Conservation (phyloP, 2,113 vertebrate genomes). For the Origma solitaria region DNA sequence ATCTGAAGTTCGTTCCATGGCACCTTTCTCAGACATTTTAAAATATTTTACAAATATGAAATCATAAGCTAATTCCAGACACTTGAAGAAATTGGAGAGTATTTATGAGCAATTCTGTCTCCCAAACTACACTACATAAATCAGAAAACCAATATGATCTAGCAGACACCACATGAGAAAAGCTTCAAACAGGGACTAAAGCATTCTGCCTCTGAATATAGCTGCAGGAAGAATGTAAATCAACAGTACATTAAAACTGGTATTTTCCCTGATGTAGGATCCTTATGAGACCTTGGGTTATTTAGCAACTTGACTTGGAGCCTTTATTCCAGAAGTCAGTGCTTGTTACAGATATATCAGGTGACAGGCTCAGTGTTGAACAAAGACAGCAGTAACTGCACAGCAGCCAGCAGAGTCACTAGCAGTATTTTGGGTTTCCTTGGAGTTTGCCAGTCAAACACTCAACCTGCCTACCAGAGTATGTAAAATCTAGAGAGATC, state of each 20-base stretch:
- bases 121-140: neutral
- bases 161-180: neutral
- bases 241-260: neutral
- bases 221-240: neutral
- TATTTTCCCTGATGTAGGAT: neutral
- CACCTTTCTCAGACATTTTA: neutral
- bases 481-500: conserved; percentile 36
- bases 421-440: neutral
- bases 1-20: neutral
- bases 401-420: neutral
- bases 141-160: neutral
- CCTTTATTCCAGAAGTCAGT: neutral
- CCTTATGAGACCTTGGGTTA: neutral
- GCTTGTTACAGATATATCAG: neutral
- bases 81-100: neutral
- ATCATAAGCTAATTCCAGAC: neutral
- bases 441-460: neutral
- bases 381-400: neutral
- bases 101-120: neutral
- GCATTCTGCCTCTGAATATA: neutral
- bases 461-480: neutral
- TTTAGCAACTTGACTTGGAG: neutral
- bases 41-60: neutral
- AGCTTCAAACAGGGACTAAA: neutral
- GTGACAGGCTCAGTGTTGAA: neutral